Conservation (phyloP, 2,797 vertebrate species). For the Smutsia temminckii region DNA sequence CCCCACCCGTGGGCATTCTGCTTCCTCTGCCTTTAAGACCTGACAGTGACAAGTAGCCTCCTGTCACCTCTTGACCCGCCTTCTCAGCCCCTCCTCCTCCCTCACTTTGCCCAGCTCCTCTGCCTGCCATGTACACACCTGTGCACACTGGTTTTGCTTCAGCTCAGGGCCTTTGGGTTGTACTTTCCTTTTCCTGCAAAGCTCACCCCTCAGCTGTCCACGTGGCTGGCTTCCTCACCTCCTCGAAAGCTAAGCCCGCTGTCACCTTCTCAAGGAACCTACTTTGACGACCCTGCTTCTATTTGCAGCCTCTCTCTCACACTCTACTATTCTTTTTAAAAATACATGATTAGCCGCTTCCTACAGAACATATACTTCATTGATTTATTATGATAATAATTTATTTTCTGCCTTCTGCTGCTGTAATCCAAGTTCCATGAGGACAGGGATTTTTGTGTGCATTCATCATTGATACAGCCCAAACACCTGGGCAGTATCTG, state of each 20-base stretch:
- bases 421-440: neutral
- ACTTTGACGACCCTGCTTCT: neutral
- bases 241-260: neutral
- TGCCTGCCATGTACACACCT: neutral
- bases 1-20: neutral
- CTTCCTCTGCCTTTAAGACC: neutral
- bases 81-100: neutral
- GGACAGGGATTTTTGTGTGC: neutral
- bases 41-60: neutral
- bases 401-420: neutral
- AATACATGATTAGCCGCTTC: neutral
- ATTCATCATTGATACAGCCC: neutral
- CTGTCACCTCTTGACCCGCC: neutral
- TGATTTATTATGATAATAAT: neutral
- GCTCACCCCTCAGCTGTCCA: no score
- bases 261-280: neutral
- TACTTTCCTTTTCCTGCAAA: neutral
- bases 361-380: neutral
- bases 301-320: neutral
- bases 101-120: rapidly evolving
- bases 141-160: neutral
- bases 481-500: neutral
- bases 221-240: neutral
- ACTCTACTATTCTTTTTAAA: neutral
- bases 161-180: neutral